phyloP scores from a whole-genome alignment of 2,888 invertebrate genomes.

The Drosophila glabriapex region DNA sequence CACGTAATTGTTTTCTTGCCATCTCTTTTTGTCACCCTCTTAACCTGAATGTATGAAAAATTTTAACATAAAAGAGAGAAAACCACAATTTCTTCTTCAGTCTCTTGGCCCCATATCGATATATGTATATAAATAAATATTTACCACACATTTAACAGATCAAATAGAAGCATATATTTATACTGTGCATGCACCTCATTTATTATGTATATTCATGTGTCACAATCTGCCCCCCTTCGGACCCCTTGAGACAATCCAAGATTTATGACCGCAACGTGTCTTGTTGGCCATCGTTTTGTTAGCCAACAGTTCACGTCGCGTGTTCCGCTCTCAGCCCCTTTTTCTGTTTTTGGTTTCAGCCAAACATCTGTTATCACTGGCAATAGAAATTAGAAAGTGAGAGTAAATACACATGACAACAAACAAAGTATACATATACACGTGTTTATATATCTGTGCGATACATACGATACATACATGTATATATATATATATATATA shows the following conservation, averaged over 20 bases:
- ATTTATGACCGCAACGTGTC: slow-evolving; percentile 71
- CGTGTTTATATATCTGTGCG: not conserved
- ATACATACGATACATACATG: not conserved
- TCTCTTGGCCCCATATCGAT: not conserved
- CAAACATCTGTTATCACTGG: slow-evolving; percentile 57
- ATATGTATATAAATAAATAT: slow-evolving; percentile 6
- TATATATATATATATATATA: slow-evolving; percentile 4
- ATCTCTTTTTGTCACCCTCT: not conserved
- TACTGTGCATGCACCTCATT: slow-evolving; percentile 19
- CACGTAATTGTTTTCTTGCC: slow-evolving; percentile 52
- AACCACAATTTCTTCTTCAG: not conserved
- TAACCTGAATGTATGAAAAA: slow-evolving; percentile 32
- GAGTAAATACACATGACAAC: slow-evolving; percentile 35
- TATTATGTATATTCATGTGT: slow-evolving; percentile 35
- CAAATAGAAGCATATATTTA: slow-evolving; percentile 23
- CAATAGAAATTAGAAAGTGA: slow-evolving; percentile 47
- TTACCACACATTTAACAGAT: slow-evolving; percentile 21
- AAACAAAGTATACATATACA: slow-evolving; percentile 25
- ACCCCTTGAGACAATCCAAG: slow-evolving; percentile 49
- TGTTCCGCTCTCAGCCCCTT: slow-evolving; percentile 24
- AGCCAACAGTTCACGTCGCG: slow-evolving; percentile 41
- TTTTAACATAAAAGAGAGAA: not conserved
- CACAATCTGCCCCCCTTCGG: slow-evolving; percentile 26
- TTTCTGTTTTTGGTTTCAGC: not conserved
- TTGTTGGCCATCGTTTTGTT: slow-evolving; percentile 21